Evolutionary conservation across 2,888 invertebrate species (phyloP), one percentile per base, ranked within the genome.

Genomic region (Magallana nippona): DNA sequence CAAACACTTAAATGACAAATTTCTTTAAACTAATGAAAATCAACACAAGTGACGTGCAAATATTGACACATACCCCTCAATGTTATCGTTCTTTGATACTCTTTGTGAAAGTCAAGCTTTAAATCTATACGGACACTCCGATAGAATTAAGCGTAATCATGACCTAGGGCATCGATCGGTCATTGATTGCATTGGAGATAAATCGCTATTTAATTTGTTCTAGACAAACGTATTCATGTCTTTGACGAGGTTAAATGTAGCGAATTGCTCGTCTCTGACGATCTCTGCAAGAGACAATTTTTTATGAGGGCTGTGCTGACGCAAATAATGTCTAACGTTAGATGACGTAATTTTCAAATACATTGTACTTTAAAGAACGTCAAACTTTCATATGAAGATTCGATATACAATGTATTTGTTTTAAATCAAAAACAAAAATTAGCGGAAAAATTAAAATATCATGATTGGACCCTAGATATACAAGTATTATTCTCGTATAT

Each of bases 91-190:
- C 71, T 19, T 27, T 71, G 27, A 71, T 71, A 71, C 71, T 71
- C 71, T 71, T 71, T 71, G 71, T 71, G 19, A 71, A 71, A 71
- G 71, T 71, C 71, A 71, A 71, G 22, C 27, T 71, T 71, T 71
- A 71, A 71, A 71, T 71, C 22, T 27, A 71, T 32, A 71, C 27
- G 71, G 71, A 71, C 71, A 71, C 71, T 27, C 27, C 32, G 71
- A 71, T 27, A 71, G 71, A 27, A 60, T 60, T 60, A 60, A 60
- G 71, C 71, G 71, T 27, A 71, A 71, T 71, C 71, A 10, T 71
- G 71, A 71, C 71, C 71, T 71, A 27, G 71, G 71, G 71, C 71
- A 71, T 71, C 71, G 27, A 71, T 71, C 15, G 71, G 71, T 71
- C 71, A 19, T 22, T 71, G 71, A 71, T 71, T 71, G 71, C 11